Evolutionary conservation across 2,797 vertebrate genomes (phyloP), one percentile per base, ranked within the genome.

Genomic region (Sebastes goodei): DNA sequence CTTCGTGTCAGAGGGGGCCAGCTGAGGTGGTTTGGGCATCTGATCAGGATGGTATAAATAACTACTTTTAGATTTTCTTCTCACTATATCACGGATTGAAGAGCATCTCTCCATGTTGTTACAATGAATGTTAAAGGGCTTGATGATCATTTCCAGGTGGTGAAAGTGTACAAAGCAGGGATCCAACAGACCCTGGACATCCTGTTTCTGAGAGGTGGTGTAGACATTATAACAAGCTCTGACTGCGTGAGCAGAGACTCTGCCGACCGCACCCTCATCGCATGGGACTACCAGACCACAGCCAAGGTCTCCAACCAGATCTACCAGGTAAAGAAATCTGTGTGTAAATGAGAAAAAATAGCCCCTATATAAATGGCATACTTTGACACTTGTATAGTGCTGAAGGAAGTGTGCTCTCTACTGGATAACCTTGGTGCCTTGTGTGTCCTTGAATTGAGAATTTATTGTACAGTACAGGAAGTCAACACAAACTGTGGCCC

Each of bases 291-390:
- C 83, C 92, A 94, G 74, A 99, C 96, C 27, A 95, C 97, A 3
- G 98, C 99, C 20, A 98, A 95, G 88, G 92, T 99, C 92, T 99
- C 99, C 92, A 99, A 99, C 93, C 98, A 99, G 94, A 98, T 99
- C 80, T 99, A 97, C 90, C 98, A 99, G 1, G 99, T 99, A 93
- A 96, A 97, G 12, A 63, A 57, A 21, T 62, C 35, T 62, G 14
- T 46, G 52, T 67, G 20, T 17, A 4, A 55, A n/a, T n/a, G 27
- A 56, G 29, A 0, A 65, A 49, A 49, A 56, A 59, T 7, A 10
- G 2, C 10, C 3, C 2, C 27, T 46, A 23, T 63, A 29, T 7
- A 20, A 21, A 67, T 62, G 57, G n/a, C 21, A 68, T 57, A 66
- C 33, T 80, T 69, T 67, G 65, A 86, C 76, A 71, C 61, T 60